Base-by-base conservation (phyloP, 2,797 vertebrate genomes). In the Brotula barbata region DNA sequence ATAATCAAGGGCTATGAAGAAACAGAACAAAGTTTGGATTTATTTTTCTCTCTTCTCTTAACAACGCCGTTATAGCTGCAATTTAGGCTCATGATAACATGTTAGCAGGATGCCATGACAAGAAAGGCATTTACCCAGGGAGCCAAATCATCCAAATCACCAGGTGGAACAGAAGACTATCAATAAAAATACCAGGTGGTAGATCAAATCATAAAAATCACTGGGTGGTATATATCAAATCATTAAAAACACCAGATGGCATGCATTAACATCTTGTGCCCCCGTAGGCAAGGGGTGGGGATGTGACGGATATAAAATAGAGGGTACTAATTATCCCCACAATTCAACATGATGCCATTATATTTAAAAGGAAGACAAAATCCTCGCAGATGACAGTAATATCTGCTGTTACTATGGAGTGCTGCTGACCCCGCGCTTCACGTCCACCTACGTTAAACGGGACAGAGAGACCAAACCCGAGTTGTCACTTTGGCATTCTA, bases 151-250 rank as follows among this genome's bases (percentile, higher is more conserved):
- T 88, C 86, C 80, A 68, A 82, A 89, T 84, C 87, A 85, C 88
- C 88, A 89, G 89, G 88, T 90, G 88, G 88, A 90, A 88, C 85
- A 86, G 83, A 90, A 85, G 82, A 89, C 89, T 88, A 90, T 90
- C 89, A 89, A 90, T 90, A 90, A 89, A 90, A 89, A 85, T 90
- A 89, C 89, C 89, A 90, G 88, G 89, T 90, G 89, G 89, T 90
- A 89, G 87, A 90, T 90, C 87, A 90, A 90, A 90, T 90, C 88
- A 90, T 90, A 85, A 90, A 90, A 90, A 89, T 88, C 88, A 86
- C 85, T 89, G 87, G 89, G 90, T 90, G 88, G 88, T 89, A 89
- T 89, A 88, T 88, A 89, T 90, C 84, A 90, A 88, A 90, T 90
- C 87, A 89, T 89, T 90, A 89, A 90, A 90, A 89, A 87, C 89